Evolutionary conservation across 2,888 invertebrate species (phyloP), one percentile per base, ranked within the genome.

Genomic region (Netelia fuscicornis): DNA sequence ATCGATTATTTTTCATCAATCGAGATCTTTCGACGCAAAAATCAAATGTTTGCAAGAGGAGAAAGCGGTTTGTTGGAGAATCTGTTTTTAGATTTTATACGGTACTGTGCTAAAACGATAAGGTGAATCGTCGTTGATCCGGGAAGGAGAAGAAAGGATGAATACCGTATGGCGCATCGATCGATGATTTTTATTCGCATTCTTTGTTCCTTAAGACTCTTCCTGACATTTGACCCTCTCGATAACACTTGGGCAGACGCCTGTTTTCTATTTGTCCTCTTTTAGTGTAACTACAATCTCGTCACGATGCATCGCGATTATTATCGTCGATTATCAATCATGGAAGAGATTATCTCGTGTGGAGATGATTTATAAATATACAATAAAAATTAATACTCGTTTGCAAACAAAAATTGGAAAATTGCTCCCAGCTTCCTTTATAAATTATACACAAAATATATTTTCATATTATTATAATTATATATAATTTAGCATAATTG

Each of bases 61-160:
- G 37, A 37, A 37, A 37, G 37, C 37, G 37, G 37, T 37, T 37
- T 37, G 37, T 37, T 62, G 2, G 30, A n/a, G 30, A 62, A 64
- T 25, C 62, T 20, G 75, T n/a, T 64, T 30, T 30, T 30, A 30
- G 2, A 13, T n/a, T 20, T n/a, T 11, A 25, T 48, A 25, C 48
- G 30, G 62, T 17, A 52, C 64, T 37, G n/a, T 25, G 62, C 25
- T 37, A 37, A 37, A 17, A 13, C 20, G 52, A 52, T 17, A 48
- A 64, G 75, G 64, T 25, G 75, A 75, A 44, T 52, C 48, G 44
- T 37, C 17, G 56, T 17, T 30, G 77, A 48, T 77, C 68, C 44
- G 64, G 68, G 68, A 77, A 77, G 68, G n/a, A 77, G 23, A 23
- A 17, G 37, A 52, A 42, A 44, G 9, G n/a, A 25, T 25, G 44